Evolutionary conservation across 2,888 invertebrate species (phyloP).

Genomic region (Cephus rjabovi): DNA sequence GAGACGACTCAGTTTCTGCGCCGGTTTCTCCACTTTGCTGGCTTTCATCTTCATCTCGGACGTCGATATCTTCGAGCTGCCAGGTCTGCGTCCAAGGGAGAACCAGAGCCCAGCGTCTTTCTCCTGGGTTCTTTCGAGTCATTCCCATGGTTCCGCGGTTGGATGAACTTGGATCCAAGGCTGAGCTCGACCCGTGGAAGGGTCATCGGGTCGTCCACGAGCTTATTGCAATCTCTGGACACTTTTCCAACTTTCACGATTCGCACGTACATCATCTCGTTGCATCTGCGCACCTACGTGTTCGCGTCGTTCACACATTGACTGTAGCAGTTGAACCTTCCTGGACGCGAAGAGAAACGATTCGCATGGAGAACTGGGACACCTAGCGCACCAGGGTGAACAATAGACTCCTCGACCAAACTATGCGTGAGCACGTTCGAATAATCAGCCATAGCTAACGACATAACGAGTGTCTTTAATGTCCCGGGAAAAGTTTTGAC

Average conservation of each 20-base stretch:
- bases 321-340: neutral
- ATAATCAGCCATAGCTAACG: constrained; percentile 53
- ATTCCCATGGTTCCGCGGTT: neutral
- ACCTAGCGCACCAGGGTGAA: constrained; percentile 5
- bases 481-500: constrained; percentile 36
- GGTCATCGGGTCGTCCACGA: neutral
- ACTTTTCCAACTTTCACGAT: neutral
- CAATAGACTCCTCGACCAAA: constrained; percentile 5
- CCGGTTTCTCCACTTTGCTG: neutral
- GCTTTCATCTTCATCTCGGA: neutral
- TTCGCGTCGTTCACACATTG: neutral
- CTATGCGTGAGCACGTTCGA: constrained; percentile 57
- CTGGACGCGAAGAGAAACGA: neutral
- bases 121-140: neutral
- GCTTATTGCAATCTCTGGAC: neutral
- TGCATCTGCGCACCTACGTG: neutral
- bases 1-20: constrained; percentile 24
- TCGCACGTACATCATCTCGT: neutral
- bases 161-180: neutral
- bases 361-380: constrained; percentile 11
- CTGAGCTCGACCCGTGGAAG: neutral
- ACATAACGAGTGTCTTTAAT: constrained; percentile 42
- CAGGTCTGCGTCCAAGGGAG: neutral
- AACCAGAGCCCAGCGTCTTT: neutral
- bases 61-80: neutral